These are phyloP conservation scores for Pseudeuparius sepicola DNA, from an alignment of 2,888 invertebrate species.

Conservation along the genomic window DNA sequence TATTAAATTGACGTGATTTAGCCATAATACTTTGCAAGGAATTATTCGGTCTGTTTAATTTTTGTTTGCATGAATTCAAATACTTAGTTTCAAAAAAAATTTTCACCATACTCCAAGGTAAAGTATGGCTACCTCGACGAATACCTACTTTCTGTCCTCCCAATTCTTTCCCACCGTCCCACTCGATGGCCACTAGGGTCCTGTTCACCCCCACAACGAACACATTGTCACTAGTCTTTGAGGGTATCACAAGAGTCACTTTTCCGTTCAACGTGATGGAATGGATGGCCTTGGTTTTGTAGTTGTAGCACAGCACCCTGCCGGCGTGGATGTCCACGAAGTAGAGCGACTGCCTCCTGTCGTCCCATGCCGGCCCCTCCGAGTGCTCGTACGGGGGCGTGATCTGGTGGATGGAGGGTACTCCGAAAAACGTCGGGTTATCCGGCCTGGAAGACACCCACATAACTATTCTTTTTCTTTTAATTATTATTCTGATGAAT, in stretches of 20 bases:
- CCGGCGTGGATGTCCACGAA: slow-evolving; percentile 24
- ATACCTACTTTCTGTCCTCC: slow-evolving; percentile 17
- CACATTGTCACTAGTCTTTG: slow-evolving; percentile 21
- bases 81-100: too few species aligned
- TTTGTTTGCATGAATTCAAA: too few species aligned
- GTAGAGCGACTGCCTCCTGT: slow-evolving; percentile 21
- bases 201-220: slow-evolving; percentile 23
- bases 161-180: slow-evolving; percentile 38
- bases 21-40: too few species aligned
- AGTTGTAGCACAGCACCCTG: slow-evolving; percentile 22
- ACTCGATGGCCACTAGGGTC: slow-evolving; percentile 38
- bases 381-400: slow-evolving; percentile 23
- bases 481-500: too few species aligned
- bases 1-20: too few species aligned
- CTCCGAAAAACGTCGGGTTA: slow-evolving; percentile 13
- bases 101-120: too few species aligned
- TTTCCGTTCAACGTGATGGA: slow-evolving; percentile 22
- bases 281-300: slow-evolving; percentile 20
- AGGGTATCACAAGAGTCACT: slow-evolving; percentile 22
- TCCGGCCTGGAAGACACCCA: too few species aligned
- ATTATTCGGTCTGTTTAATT: too few species aligned
- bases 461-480: too few species aligned
- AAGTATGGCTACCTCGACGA: too few species aligned
- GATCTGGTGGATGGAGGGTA: slow-evolving; percentile 23
- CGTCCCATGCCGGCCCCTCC: slow-evolving; percentile 26